phyloP scores from a whole-genome alignment of 2,888 invertebrate genomes.

The Trichopoda pennipes region DNA sequence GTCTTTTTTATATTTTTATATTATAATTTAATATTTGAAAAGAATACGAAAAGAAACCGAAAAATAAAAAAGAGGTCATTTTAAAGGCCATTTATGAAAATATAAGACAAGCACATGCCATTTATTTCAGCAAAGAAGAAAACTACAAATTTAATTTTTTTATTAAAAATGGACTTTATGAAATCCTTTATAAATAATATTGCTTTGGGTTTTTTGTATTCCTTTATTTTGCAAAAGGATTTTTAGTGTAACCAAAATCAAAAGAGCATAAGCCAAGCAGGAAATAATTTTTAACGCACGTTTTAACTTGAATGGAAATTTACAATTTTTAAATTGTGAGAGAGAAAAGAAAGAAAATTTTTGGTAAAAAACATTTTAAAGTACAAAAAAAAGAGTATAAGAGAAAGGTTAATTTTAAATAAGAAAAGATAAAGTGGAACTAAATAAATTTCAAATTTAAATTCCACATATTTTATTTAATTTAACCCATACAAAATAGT shows the following conservation, averaged over 20 bases:
- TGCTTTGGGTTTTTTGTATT: conserved; percentile 3
- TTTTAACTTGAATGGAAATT: conserved; percentile 48
- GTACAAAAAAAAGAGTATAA: too few species aligned
- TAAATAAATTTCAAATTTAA: too few species aligned
- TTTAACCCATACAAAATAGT: too few species aligned
- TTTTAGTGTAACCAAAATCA: conserved; percentile 8
- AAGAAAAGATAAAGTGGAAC: too few species aligned
- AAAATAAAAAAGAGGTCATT: conserved; percentile 49
- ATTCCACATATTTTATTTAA: too few species aligned
- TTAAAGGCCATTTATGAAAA: conserved; percentile 37
- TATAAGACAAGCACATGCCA: conserved; percentile 49
- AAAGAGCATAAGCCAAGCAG: neutral
- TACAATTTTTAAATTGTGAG: conserved; percentile 7
- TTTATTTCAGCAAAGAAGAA: conserved; percentile 42
- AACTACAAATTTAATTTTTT: conserved; percentile 38
- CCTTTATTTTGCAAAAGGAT: conserved; percentile 26
- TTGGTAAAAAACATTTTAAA: too few species aligned
- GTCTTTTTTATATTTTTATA: neutral
- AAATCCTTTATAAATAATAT: conserved; percentile 42
- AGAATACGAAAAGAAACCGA: neutral
- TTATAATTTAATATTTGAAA: conserved; percentile 12
- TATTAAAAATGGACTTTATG: conserved; percentile 44
- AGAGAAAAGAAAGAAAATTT: too few species aligned
- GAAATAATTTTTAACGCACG: conserved; percentile 57
- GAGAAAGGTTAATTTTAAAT: too few species aligned